phyloP scores from a whole-genome alignment of 2,888 invertebrate genomes.

The Acanthosepion pharaonis region DNA sequence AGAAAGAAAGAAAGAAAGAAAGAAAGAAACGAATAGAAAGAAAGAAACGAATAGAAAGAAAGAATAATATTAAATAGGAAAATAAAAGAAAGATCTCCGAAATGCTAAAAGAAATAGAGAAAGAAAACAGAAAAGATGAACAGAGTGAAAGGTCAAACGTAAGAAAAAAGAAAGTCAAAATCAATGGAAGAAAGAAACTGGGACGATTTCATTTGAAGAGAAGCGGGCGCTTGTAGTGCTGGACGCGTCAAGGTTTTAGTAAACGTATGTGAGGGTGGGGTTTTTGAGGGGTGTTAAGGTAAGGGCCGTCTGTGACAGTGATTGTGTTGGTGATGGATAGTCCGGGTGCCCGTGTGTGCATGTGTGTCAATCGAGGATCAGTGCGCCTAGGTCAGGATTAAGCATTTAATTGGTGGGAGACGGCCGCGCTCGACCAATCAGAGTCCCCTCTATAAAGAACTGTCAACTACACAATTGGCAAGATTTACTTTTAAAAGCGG shows the following conservation, averaged over 20 bases:
- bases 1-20: too few species aligned
- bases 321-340: slow-evolving; percentile 13
- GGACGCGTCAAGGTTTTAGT: neutral
- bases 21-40: too few species aligned
- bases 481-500: neutral
- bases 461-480: neutral
- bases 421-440: neutral
- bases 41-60: too few species aligned
- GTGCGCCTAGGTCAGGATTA: neutral
- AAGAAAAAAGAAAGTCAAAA: too few species aligned
- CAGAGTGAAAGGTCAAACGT: too few species aligned
- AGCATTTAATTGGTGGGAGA: slow-evolving; percentile 13
- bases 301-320: neutral
- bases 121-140: too few species aligned
- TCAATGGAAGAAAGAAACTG: too few species aligned
- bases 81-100: too few species aligned
- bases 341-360: neutral
- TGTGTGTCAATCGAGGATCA: slow-evolving; percentile 12
- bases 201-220: too few species aligned
- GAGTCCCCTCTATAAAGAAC: neutral
- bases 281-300: neutral
- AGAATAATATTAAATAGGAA: too few species aligned
- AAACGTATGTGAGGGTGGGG: neutral
- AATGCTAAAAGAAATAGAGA: too few species aligned
- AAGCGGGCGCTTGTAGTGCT: neutral